phyloP scores from a whole-genome alignment of 2,797 vertebrate species.

The Syndactyla subalaris region DNA sequence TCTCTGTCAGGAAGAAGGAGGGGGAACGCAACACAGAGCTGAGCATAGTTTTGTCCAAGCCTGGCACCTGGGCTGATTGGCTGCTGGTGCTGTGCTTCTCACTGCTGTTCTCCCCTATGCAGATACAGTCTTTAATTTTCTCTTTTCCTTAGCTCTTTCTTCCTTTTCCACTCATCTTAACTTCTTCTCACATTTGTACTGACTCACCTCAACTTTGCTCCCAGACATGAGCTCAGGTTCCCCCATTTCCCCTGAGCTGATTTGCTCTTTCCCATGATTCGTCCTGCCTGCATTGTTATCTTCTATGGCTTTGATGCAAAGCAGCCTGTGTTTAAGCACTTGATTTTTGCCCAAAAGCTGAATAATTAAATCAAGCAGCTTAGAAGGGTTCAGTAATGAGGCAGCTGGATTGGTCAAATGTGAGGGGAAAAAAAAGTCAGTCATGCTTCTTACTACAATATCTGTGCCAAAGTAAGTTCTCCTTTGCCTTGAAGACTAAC shows the following conservation, averaged over 20 bases:
- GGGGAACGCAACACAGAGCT: background rate
- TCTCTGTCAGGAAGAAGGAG: background rate
- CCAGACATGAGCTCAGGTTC: background rate
- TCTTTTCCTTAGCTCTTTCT: background rate
- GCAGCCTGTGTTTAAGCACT: background rate
- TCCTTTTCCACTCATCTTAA: background rate
- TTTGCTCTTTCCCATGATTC: background rate
- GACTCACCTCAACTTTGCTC: background rate
- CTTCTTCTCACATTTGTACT: background rate
- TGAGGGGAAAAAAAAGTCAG: background rate
- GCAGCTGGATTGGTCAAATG: background rate
- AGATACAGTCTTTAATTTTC: background rate
- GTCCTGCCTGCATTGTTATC: background rate
- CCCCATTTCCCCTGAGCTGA: fast-evolving
- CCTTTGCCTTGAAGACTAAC: background rate
- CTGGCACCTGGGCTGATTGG: background rate
- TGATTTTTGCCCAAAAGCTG: background rate
- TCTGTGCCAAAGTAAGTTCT: background rate
- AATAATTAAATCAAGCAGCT: background rate
- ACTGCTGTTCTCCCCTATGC: fast-evolving
- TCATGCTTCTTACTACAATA: background rate
- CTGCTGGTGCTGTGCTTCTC: background rate
- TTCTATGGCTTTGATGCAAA: background rate
- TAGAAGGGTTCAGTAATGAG: background rate
- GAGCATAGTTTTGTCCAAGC: background rate